A percentile compares a stretch with the other conserved stretches of the same genome.
phyloP scores from a whole-genome alignment of 2,797 vertebrate genomes.

The Fringilla coelebs region DNA sequence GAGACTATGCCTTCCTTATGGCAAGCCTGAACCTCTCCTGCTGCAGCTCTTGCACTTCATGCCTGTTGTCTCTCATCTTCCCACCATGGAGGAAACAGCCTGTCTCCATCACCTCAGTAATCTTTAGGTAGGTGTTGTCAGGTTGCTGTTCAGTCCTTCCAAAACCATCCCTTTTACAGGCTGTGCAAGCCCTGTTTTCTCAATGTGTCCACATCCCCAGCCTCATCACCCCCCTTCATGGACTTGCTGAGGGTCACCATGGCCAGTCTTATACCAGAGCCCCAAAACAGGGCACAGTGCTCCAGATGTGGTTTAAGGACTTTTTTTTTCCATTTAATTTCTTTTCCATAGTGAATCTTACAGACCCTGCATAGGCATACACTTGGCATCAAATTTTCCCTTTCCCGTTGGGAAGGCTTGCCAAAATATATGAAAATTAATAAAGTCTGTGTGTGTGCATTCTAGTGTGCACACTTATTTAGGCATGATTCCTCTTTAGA shows the following conservation, averaged over 20 bases:
- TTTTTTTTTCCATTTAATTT: neutral
- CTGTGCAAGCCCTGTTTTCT: neutral
- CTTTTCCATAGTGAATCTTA: neutral
- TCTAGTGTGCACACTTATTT: neutral
- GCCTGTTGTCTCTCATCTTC: neutral
- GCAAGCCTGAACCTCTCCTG: neutral
- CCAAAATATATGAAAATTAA: neutral
- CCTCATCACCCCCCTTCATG: neutral
- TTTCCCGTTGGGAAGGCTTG: neutral
- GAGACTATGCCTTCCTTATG: rapidly evolving
- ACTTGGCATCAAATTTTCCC: neutral
- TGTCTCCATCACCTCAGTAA: neutral
- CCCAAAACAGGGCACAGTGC: neutral
- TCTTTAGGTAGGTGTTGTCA: neutral
- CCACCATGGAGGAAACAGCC: neutral
- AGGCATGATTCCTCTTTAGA: neutral
- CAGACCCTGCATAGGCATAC: neutral
- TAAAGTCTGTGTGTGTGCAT: neutral
- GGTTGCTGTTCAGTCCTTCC: neutral
- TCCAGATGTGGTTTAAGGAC: neutral
- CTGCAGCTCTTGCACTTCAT: neutral
- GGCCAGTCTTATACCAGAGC: neutral
- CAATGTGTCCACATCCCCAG: neutral
- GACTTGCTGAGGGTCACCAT: neutral
- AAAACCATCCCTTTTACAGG: neutral